phyloP scores from a whole-genome alignment of 23 tunicate species.

The Halocynthia roretzi region DNA sequence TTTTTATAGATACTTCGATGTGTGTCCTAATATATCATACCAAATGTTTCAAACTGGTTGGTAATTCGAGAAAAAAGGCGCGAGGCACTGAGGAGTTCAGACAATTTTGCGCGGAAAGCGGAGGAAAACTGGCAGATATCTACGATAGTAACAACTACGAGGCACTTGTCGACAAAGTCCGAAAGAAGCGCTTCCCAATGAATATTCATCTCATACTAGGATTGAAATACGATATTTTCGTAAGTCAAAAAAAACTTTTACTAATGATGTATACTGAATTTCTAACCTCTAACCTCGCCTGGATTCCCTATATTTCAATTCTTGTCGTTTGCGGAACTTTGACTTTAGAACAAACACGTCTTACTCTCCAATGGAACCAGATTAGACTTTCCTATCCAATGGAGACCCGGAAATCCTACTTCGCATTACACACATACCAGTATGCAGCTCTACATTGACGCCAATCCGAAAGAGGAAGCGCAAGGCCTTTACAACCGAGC shows the following conservation, averaged over 20 bases:
- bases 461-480: not conserved
- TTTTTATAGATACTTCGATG: not conserved
- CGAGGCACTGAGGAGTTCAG: not conserved
- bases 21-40: not conserved
- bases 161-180: not conserved
- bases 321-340: no score
- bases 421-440: constrained; percentile 8
- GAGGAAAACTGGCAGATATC: constrained; percentile 15
- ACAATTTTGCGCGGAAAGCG: not conserved
- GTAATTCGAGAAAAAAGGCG: not conserved
- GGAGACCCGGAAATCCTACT: constrained; percentile 24
- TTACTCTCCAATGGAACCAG: constrained; percentile 9
- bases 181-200: not conserved
- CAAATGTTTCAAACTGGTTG: not conserved
- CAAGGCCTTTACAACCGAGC: constrained; percentile 30
- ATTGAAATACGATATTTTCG: constrained; percentile 13
- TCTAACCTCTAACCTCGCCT: no score
- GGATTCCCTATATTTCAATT: no score
- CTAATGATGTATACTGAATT: not conserved
- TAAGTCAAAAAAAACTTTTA: constrained; percentile 1
- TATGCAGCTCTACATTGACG: constrained; percentile 7
- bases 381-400: not conserved
- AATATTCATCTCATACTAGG: constrained; percentile 13
- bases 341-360: not conserved
- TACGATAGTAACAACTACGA: constrained; percentile 4